Base-by-base conservation (phyloP, 2,888 invertebrate genomes). In the Furcula furcula region DNA sequence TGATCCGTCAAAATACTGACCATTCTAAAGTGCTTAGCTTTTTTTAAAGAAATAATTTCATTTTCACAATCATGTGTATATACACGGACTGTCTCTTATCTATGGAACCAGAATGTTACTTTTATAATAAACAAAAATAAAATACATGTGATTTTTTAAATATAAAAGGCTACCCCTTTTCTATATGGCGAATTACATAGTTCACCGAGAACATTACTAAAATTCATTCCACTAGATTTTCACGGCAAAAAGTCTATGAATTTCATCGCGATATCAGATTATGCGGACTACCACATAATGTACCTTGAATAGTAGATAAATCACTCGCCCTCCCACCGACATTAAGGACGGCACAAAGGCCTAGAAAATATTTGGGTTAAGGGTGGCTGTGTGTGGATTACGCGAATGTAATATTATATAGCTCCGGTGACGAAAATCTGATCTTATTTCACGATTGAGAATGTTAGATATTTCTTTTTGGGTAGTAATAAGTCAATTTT, bases 241-340 rank as follows among this genome's bases (percentile, higher is more conserved):
- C 19, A 7, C 12, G 19, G 21, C 15, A 37, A 32, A 36, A 40
- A 33, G 36, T 43, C 37, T 19, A 60, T 55, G 55, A 52, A 59
- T 59, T 52, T 40, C 38, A 52, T 52, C 46, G 39, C 37, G 20
- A 21, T 60, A 72, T 70, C 71, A 67, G 70, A 70, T 69, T 60
- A 68, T 64, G 57, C 54, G 47, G 57, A 64, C 58, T 61, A 65
- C 59, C 59, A 59, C 56, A 60, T 68, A 65, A 67, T 66, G 51
- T 65, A 68, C 65, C 63, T 61, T 65, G 67, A 66, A 69, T 65
- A 62, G 67, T 70, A 65, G 55, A 76, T 76, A 76, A 74, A 76
- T 76, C 74, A 74, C 60, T 36, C 34, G 37, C 33, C 51, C 55
- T 36, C 62, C 49, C 43, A 43, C 51, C 52, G 48, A 60, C 70